These are phyloP conservation scores for Erythrolamprus reginae DNA, from an alignment of 2,113 vertebrate species.

Conservation along the genomic window DNA sequence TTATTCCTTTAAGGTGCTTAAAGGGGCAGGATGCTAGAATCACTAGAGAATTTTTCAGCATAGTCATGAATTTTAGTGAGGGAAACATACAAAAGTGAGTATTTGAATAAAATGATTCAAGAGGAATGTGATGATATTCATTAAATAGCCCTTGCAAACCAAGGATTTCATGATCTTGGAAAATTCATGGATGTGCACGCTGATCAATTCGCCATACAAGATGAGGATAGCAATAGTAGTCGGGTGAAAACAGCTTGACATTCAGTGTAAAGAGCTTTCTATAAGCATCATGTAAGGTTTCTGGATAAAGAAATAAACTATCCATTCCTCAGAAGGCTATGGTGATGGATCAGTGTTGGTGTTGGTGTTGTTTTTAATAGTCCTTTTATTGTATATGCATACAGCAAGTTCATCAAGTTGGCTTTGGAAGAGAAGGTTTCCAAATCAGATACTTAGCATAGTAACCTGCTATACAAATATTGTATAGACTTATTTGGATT, in stretches of 20 bases:
- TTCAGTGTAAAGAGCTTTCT: not conserved
- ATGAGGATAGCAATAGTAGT: not conserved
- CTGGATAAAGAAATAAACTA: not conserved
- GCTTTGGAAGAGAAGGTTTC: not conserved
- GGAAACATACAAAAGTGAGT: not conserved
- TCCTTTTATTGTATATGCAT: not conserved
- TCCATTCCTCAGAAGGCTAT: not conserved
- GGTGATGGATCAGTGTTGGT: not conserved
- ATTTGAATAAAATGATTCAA: not conserved
- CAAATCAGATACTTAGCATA: not conserved
- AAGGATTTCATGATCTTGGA: not conserved
- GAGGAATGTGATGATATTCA: not conserved
- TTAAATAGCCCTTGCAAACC: not conserved
- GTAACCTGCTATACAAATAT: not conserved
- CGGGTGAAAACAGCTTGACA: not conserved
- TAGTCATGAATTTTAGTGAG: not conserved
- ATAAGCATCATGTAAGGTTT: not conserved
- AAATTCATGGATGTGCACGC: not conserved
- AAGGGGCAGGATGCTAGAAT: not conserved
- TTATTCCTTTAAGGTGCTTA: not conserved
- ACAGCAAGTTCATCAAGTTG: not conserved
- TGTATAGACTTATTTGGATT: not conserved
- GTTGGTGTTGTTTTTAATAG: not conserved
- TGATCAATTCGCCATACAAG: not conserved
- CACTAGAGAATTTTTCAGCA: not conserved